Base-by-base conservation (phyloP, 2,113 vertebrate genomes). In the Cyprinus carpio region DNA sequence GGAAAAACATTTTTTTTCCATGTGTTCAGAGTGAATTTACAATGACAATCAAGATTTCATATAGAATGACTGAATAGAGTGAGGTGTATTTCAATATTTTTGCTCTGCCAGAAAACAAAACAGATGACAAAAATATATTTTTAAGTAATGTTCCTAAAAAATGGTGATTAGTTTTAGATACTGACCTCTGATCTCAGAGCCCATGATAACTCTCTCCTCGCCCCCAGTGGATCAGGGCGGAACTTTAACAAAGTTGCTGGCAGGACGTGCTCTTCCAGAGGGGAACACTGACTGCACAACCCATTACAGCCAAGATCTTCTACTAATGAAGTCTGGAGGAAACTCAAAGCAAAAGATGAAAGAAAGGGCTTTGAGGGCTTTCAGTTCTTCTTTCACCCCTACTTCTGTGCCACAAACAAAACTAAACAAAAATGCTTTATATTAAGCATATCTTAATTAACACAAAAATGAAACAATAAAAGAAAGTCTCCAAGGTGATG, bases 341-440 rank as follows among this genome's bases (percentile, higher is more conserved):
- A 84, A 75, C 67, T 75, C 67, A 85, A 80, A 74, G 80, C 27
- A 49, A 79, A 56, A 86, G 88, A 84, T 87, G 75, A 88, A 90
- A 87, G 86, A 82, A 74, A 69, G n/a, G 58, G 77, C 84, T 78
- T 31, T 67, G 79, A 81, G 84, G 58, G 58, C 56, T 76, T 51
- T 80, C 2, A 46, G 40, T 43, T 43, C 40, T 43, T 43, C 40
- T 43, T 43, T 43, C 64, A 49, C 18, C 29, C 18, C 18, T 8
- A 71, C 10, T 83, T 85, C 40, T 79, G 40, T 25, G 27, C 76
- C 20, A 78, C 81, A 81, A 87, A 82, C 46, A 85, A 77, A 77
- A 71, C 72, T 82, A 40, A 29, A 75, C 27, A 82, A 84, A 74
- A 58, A 3, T 78, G 40, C 77, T 82, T 85, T 51, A 37, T 78